Conservation (phyloP, 2,797 vertebrate genomes). For the Stomatorhinus walkeri region DNA sequence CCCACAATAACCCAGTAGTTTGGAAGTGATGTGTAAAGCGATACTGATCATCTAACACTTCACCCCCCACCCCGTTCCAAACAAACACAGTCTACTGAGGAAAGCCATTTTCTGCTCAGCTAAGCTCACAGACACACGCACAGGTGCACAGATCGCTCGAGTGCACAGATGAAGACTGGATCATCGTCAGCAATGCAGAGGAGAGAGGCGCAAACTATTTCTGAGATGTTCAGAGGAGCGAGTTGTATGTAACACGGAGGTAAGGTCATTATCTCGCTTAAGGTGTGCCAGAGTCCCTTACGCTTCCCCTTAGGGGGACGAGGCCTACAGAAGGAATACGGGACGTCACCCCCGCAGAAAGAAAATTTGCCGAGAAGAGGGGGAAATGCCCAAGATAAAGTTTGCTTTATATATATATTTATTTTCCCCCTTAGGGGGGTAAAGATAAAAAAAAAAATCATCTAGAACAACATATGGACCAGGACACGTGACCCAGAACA, state of each 20-base stretch:
- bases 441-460: not conserved
- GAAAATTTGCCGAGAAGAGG: not conserved
- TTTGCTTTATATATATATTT: not conserved
- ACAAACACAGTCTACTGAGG: not conserved
- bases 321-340: not conserved
- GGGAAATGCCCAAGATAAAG: not conserved
- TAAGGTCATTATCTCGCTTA: not conserved
- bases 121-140: not conserved
- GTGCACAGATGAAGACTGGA: not conserved
- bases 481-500: not conserved
- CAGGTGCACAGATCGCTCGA: not conserved
- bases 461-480: not conserved
- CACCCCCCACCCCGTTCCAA: not conserved
- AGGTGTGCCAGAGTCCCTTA: not conserved
- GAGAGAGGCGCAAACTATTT: not conserved
- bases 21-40: not conserved
- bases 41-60: not conserved
- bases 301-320: not conserved
- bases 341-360: not conserved
- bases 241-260: not conserved
- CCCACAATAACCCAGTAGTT: not conserved
- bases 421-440: not conserved
- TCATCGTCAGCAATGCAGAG: not conserved
- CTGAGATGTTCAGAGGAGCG: not conserved
- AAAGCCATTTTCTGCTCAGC: slow-evolving; percentile 1